Evolutionary conservation across 2,113 vertebrate species (phyloP), one percentile per base, ranked within the genome.

Genomic region (Tinamus guttatus): DNA sequence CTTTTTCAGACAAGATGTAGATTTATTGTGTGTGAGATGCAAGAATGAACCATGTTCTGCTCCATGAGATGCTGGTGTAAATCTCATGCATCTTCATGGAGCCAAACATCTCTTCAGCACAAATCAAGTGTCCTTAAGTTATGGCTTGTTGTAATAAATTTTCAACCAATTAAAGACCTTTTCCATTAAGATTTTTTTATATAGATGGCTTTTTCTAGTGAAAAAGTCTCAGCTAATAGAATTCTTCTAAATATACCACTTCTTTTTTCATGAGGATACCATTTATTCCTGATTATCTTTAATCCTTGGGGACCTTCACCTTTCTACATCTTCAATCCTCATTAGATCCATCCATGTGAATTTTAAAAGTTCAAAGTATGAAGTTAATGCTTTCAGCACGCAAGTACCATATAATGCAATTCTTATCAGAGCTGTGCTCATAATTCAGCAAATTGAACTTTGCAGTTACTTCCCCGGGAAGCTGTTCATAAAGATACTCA

Each of bases 391-490:
- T 96, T 97, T 95, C 81, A 87, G 82, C 94, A 93, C 65, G 64
- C 30, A 75, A 93, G 86, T 71, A 78, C 86, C 5, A 34, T 89
- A 94, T 85, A 97, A 95, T 88, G 69, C 71, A 87, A 85, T 91
- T 83, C 90, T 92, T 94, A 93, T 87, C 88, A 2, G 14, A 82
- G 83, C 95, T 65, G 77, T 81, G 82, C 87, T 93, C 82, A 36
- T 96, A 95, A 96, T 95, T 93, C 95, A 94, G 74, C 65, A 95
- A 96, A 97, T 85, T 97, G 95, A 97, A 97, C 95, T 96, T 88
- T 93, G 82, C 81, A 92, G 79, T 43, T 93, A 87, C 94, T 97
- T 85, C 38, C 79, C 74, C 60, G 70, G 92, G 93, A 97, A 97
- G 88, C 86, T 92, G 78, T 94, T 97, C 90, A 73, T 93, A 92